Evolutionary conservation across 2,113 vertebrate species (phyloP), one percentile per base, ranked within the genome.

Genomic region (Lepus europaeus): DNA sequence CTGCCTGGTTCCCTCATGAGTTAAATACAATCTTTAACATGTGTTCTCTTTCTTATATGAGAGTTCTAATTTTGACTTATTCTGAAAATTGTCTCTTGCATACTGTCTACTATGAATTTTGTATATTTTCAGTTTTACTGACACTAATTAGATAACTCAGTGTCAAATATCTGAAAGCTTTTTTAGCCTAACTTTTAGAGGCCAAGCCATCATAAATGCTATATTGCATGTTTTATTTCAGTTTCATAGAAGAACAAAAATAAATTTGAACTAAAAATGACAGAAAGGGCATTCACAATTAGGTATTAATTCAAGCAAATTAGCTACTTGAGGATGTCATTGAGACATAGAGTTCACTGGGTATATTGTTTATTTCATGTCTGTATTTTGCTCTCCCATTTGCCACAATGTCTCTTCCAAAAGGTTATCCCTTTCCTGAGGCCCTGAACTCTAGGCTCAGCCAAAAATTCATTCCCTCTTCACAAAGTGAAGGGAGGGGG

Each of bases 21-120:
- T 86, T 89, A 92, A 89, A 94, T 82, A 78, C 5, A 68, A 31
- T 92, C 63, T 89, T 89, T 72, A 96, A 68, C 14, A 11, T 70
- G 36, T 31, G 9, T 77, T 89, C 6, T 17, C 80, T 94, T 86
- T 39, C n/a, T 53, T 59, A 61, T 36, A 25, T 81, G 51, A 81
- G 25, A 68, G 69, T 59, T 92, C 72, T 68, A 68, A 82, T 82
- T 77, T 89, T 90, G 31, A 6, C 11, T 89, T 94, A 80, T 89
- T 33, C 31, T 31, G 9, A 53, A 95, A 93, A 93, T 94, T 51
- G 59, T 78, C 31, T 91, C 73, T 63, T 80, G 77, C 36, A 78
- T 89, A 87, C 59, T n/a, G 53, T 78, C 49, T 95, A 72, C 9
- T 82, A 5, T 89, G 68, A 89, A 59, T 31, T 81, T 61, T 92